Evolutionary conservation across 2,113 vertebrate species (phyloP).

Genomic region (Tragelaphus imberbis): DNA sequence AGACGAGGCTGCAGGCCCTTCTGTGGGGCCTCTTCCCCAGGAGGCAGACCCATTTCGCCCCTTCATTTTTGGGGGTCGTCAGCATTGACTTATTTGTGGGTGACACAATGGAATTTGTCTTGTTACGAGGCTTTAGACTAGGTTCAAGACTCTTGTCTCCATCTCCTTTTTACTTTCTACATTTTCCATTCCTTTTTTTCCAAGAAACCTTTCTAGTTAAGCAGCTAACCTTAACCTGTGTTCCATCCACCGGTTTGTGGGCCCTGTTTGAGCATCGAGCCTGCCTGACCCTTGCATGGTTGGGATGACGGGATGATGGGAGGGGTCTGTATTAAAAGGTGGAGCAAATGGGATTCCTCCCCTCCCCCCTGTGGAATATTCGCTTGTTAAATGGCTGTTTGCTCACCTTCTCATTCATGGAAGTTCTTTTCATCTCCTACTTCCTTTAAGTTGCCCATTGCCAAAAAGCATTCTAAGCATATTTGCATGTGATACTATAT

Average conservation of each 20-base stretch:
- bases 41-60: neutral
- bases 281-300: slow-evolving; percentile 44
- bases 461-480: slow-evolving; percentile 8
- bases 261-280: neutral
- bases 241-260: neutral
- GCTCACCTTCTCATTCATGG: neutral
- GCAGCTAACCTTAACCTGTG: neutral
- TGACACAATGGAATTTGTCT: slow-evolving; percentile 19
- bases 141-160: neutral
- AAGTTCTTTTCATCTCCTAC: slow-evolving; percentile 30
- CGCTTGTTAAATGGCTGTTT: slow-evolving; percentile 3
- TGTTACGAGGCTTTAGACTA: neutral
- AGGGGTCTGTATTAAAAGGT: neutral
- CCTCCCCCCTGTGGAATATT: neutral
- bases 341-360: neutral
- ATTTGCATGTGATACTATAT: slow-evolving; percentile 50
- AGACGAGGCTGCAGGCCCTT: neutral
- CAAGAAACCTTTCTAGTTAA: slow-evolving; percentile 35
- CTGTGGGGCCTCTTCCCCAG: neutral
- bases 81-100: neutral
- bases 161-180: slow-evolving; percentile 19
- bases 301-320: slow-evolving; percentile 48
- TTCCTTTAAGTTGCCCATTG: slow-evolving; percentile 19
- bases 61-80: neutral
- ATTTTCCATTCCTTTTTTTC: slow-evolving; percentile 31